These are phyloP conservation scores for Caenorhabditis sulstoni DNA, from an alignment of 2,888 invertebrate genomes.

Conservation along the genomic window DNA sequence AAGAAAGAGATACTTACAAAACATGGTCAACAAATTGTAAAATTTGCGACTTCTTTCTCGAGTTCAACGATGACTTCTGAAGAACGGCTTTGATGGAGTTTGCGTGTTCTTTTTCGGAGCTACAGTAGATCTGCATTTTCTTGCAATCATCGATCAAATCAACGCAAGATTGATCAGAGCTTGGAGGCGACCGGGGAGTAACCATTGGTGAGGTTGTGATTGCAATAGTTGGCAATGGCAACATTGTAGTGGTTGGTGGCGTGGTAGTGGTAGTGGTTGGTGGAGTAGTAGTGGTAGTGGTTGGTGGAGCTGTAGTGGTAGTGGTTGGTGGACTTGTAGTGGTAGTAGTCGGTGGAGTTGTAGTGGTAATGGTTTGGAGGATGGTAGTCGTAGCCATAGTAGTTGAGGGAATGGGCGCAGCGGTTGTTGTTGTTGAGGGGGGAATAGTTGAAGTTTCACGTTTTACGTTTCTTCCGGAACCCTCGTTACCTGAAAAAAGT, in stretches of 20 bases:
- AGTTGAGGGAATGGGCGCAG: conserved; percentile 6
- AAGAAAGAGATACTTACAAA: not conserved
- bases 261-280: conserved; percentile 7
- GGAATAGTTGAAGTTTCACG: conserved; percentile 28
- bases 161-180: conserved; percentile 14
- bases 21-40: conserved; percentile 28
- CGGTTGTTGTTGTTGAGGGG: conserved; percentile 6
- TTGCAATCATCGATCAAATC: conserved; percentile 44
- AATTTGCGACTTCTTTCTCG: conserved; percentile 5
- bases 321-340: conserved; percentile 16
- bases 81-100: conserved; percentile 24
- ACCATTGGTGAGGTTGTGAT: no score
- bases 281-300: conserved; percentile 23
- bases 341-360: conserved; percentile 16
- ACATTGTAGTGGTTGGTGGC: not conserved
- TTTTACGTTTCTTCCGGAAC: conserved; percentile 42
- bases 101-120: conserved; percentile 9
- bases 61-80: conserved; percentile 17
- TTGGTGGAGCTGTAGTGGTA: conserved; percentile 13
- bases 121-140: conserved; percentile 21
- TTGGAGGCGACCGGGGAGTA: not conserved
- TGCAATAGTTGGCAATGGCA: not conserved
- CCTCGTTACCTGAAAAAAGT: conserved; percentile 55
- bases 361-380: conserved; percentile 13
- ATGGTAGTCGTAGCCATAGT: no score